These are phyloP conservation scores for Hozukius guyotensis DNA, from an alignment of 2,797 vertebrate genomes.

Conservation along the genomic window DNA sequence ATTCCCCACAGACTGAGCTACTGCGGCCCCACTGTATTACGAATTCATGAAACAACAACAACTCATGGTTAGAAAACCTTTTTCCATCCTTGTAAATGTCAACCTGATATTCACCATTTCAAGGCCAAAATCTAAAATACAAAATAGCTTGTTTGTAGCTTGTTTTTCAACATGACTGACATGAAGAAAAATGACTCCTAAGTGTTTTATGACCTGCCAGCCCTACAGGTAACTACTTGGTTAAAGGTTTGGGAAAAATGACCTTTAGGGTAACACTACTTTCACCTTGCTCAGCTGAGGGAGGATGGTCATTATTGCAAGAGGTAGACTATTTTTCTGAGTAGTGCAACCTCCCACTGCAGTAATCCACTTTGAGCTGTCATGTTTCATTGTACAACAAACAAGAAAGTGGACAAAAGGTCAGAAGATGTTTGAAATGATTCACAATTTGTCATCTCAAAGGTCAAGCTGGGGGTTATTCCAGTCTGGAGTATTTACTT, in stretches of 20 bases:
- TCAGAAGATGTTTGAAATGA: not conserved
- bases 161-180: not conserved
- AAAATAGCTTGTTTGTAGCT: not conserved
- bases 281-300: not conserved
- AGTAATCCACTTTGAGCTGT: not conserved
- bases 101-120: not conserved
- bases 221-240: not conserved
- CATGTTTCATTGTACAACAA: not conserved
- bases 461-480: not conserved
- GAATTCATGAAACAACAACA: not conserved
- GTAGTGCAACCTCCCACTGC: not conserved
- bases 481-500: not conserved
- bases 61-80: not conserved
- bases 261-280: not conserved
- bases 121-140: not conserved
- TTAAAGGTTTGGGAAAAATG: not conserved
- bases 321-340: not conserved
- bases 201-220: not conserved
- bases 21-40: too few relatives aligned
- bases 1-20: too few relatives aligned
- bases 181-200: not conserved
- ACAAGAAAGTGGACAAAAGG: not conserved
- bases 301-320: not conserved
- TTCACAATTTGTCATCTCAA: slow-evolving; percentile 7
- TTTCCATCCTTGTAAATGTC: not conserved